phyloP scores from a whole-genome alignment of 1,140 invertebrate genomes.

The Drosophila varians region DNA sequence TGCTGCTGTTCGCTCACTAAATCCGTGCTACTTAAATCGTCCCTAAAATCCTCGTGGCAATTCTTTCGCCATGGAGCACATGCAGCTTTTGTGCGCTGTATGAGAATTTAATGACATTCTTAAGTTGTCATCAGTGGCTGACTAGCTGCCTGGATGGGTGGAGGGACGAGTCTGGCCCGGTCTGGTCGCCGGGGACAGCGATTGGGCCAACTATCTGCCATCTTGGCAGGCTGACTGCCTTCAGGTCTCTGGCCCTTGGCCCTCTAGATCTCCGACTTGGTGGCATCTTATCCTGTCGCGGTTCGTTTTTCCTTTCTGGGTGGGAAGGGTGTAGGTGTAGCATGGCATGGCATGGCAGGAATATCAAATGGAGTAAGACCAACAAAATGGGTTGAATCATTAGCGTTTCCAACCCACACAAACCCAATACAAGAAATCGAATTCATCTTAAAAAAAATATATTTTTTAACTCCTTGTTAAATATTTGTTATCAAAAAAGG shows the following conservation, averaged over 20 bases:
- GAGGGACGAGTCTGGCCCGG: conserved; percentile 14
- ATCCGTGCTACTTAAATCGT: conserved; percentile 82
- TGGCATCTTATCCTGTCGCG: conserved; percentile 68
- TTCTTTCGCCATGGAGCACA: conserved; percentile 80
- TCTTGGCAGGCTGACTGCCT: conserved; percentile 44
- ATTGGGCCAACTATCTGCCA: conserved; percentile 56
- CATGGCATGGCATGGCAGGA: conserved; percentile 42
- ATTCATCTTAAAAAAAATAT: too few species aligned
- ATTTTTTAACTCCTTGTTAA: too few species aligned
- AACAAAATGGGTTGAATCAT: conserved; percentile 79
- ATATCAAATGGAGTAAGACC: conserved; percentile 79
- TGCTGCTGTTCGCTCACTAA: conserved; percentile 67
- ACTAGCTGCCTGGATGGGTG: conserved; percentile 32
- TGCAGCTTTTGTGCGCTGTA: conserved; percentile 79
- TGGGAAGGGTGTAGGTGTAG: too few species aligned
- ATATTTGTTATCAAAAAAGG: not conserved
- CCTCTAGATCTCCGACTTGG: conserved; percentile 34
- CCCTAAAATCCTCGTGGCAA: conserved; percentile 81
- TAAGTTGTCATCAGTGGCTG: conserved; percentile 79
- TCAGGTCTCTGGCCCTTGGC: conserved; percentile 5
- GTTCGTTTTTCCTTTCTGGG: conserved; percentile 12
- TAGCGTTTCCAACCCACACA: conserved; percentile 60
- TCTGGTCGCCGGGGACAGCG: conserved; percentile 46
- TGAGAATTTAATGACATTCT: conserved; percentile 82
- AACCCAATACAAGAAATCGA: too few species aligned